A percentile compares a stretch with the other conserved stretches of the same genome.
Evolutionary conservation across 2,888 invertebrate species (phyloP).

Genomic region (Pheosia gnoma): DNA sequence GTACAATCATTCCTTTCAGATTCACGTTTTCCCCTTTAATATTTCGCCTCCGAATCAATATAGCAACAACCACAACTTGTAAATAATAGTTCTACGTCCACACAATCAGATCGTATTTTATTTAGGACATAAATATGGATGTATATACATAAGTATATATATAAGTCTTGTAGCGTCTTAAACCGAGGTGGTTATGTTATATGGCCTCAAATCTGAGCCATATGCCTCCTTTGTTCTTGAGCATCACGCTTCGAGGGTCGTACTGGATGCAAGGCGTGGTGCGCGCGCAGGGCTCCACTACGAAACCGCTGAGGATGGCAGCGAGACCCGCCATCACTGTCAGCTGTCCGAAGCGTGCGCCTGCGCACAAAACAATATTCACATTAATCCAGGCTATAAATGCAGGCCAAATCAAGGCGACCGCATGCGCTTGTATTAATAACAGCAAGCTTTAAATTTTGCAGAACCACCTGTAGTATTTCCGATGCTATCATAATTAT

Average conservation of each 20-base stretch:
- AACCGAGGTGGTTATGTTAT: constrained; percentile 10
- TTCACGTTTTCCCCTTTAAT: not conserved
- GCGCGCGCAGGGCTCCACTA: constrained; percentile 66
- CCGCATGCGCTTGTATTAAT: no score
- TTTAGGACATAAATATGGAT: not conserved
- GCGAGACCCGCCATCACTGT: constrained; percentile 67
- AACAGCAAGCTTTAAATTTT: no score
- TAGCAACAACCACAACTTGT: not conserved
- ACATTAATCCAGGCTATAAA: constrained; percentile 3
- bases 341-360: constrained; percentile 75
- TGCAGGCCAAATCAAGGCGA: no score
- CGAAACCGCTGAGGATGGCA: constrained; percentile 57
- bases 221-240: constrained; percentile 78
- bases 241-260: constrained; percentile 75
- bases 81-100: not conserved
- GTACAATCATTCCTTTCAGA: not conserved
- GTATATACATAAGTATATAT: constrained; percentile 1
- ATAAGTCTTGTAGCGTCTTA: constrained; percentile 30
- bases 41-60: not conserved
- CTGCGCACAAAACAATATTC: constrained; percentile 50
- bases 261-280: constrained; percentile 70
- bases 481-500: no score
- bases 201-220: constrained; percentile 64
- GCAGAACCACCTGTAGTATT: no score
- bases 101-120: not conserved